phyloP scores from a whole-genome alignment of 1,140 invertebrate species.

The Anagrus nilaparvatae region DNA sequence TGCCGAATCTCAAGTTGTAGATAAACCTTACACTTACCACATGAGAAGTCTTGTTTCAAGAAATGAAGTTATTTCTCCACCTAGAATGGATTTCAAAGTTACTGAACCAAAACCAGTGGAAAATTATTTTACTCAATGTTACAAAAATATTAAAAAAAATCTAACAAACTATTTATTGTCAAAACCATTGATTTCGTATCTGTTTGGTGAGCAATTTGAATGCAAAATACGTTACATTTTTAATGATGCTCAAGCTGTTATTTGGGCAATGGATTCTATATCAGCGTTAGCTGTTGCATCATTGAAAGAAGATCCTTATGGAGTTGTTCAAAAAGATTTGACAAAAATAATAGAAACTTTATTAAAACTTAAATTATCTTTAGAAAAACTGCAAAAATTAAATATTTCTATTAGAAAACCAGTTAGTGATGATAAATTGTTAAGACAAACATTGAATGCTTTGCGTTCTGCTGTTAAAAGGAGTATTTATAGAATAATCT shows the following conservation, averaged over 20 bases:
- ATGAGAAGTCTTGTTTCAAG: conserved; percentile 31
- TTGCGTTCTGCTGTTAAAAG: conserved; percentile 54
- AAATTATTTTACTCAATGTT: conserved; percentile 25
- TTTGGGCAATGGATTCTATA: conserved; percentile 60
- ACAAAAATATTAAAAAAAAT: conserved; percentile 26
- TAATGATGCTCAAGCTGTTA: conserved; percentile 53
- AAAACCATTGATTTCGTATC: conserved; percentile 53
- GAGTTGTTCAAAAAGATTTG: conserved; percentile 69
- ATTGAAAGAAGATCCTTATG: conserved; percentile 64
- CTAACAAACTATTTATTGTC: conserved; percentile 31
- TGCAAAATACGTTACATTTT: conserved; percentile 53
- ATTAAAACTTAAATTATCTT: conserved; percentile 52
- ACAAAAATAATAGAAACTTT: conserved; percentile 54
- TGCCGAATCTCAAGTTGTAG: not conserved
- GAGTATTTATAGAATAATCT: conserved; percentile 63
- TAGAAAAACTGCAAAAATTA: conserved; percentile 61
- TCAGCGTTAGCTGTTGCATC: conserved; percentile 56
- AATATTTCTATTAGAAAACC: conserved; percentile 49
- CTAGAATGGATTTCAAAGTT: not conserved
- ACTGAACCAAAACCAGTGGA: conserved; percentile 11
- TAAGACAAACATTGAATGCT: conserved; percentile 49
- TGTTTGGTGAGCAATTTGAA: conserved; percentile 61
- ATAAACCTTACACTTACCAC: conserved; percentile 26
- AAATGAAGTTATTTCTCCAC: not conserved
- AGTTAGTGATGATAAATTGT: conserved; percentile 47